Evolutionary conservation across 2,888 invertebrate species (phyloP), one percentile per base, ranked within the genome.

Genomic region (Callinectes sapidus): DNA sequence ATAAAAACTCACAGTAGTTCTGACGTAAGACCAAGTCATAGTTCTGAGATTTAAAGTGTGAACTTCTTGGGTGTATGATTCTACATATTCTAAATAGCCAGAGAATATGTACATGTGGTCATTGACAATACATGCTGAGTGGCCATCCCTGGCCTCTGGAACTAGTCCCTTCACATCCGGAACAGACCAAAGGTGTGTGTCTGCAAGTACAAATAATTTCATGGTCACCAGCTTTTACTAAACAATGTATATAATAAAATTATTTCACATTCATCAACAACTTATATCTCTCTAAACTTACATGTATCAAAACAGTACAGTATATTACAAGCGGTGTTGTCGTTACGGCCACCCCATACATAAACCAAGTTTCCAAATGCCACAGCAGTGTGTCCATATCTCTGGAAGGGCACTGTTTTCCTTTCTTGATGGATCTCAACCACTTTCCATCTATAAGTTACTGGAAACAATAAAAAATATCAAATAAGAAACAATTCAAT

Each of bases 271-370:
- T 71, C 23, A 71, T 28, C 8, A 71, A 71, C 71, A 28, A 8
- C n/a, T 28, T 28, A 71, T 10, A 71, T 28, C 61, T 61, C 61
- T 18, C 13, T 61, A 18, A 5, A 61, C 95, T 95, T 95, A 97
- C 96, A 95, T 16, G 98, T 97, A 96, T 98, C 97, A 95, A 98
- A 99, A 95, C 97, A 97, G 95, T 97, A 98, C 0, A 99, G 96
- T 42, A 97, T 97, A 95, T 97, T 97, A 96, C 98, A 98, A 10
- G 98, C 97, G 55, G 97, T 97, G 95, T 97, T 97, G 95, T 99
- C 98, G 95, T 98, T 98, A 94, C 98, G 96, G 2, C 99, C 99
- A 90, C 99, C 99, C 98, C 98, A 99, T 95, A 99, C 97, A 95
- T 97, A 98, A 23, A 98, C 97, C 96, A 97, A 85, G 87, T 97